Evolutionary conservation across 1,140 invertebrate species (phyloP).

Genomic region (Colletes gigas): DNA sequence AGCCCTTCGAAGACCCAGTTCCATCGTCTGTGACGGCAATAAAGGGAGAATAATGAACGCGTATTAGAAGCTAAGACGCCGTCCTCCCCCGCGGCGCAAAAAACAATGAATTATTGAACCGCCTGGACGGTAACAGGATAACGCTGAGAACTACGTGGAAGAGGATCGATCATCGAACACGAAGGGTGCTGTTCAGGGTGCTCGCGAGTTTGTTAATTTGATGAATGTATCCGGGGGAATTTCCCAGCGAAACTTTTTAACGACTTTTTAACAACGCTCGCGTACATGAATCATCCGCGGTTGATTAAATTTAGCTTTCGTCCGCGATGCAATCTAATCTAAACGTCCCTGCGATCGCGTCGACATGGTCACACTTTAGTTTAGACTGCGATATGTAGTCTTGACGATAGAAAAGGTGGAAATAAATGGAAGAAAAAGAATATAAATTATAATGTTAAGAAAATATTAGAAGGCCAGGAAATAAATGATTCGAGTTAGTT

Average conservation of each 20-base stretch:
- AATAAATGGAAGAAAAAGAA: too few relatives aligned
- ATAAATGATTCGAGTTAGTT: too few relatives aligned
- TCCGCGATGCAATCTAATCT: not conserved
- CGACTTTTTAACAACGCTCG: not conserved
- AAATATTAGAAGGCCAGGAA: too few relatives aligned
- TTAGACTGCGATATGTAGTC: too few relatives aligned
- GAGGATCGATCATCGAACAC: slow-evolving; percentile 28
- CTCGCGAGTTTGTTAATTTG: not conserved
- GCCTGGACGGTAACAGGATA: slow-evolving; percentile 14
- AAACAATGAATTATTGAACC: slow-evolving; percentile 34
- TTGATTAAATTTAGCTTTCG: not conserved
- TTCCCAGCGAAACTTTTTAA: not conserved
- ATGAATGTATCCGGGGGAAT: not conserved
- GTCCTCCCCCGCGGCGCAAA: not conserved
- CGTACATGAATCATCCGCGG: not conserved
- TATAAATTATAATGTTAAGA: too few relatives aligned
- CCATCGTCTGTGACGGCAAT: slow-evolving; percentile 26
- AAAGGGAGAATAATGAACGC: slow-evolving; percentile 45
- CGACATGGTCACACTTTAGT: too few relatives aligned
- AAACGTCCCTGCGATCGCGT: too few relatives aligned
- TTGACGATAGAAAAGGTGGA: too few relatives aligned
- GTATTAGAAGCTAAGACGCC: not conserved
- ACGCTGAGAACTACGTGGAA: slow-evolving; percentile 25
- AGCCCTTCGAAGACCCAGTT: not conserved
- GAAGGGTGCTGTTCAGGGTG: not conserved